These are phyloP conservation scores for Rissa tridactyla DNA, from an alignment of 2,113 vertebrate species.

Conservation along the genomic window DNA sequence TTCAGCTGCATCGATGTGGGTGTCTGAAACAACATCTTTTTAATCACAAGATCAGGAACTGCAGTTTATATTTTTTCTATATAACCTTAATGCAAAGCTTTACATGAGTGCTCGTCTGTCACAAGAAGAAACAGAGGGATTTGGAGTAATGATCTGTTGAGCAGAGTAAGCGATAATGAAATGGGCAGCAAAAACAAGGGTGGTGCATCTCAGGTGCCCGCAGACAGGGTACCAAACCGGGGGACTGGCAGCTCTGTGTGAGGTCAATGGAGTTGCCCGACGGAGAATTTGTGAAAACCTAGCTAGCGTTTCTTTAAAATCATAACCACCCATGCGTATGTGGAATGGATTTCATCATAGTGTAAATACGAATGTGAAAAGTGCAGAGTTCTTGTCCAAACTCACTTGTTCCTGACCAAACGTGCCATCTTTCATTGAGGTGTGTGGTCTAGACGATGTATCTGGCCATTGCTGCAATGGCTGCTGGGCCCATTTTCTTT, in stretches of 20 bases:
- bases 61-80: constrained; percentile 57
- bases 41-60: constrained; percentile 41
- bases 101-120: constrained; percentile 1
- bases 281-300: not conserved
- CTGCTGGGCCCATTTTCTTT: not conserved
- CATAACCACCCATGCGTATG: not conserved
- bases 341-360: not conserved
- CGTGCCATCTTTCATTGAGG: not conserved
- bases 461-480: not conserved
- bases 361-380: not conserved
- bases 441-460: not conserved
- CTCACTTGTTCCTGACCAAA: not conserved
- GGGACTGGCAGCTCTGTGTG: not conserved
- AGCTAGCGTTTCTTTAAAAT: not conserved
- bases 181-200: not conserved
- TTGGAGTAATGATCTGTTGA: not conserved
- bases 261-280: not conserved
- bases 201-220: not conserved
- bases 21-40: constrained; percentile 35
- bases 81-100: constrained; percentile 42
- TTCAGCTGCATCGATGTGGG: constrained; percentile 20
- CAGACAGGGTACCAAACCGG: not conserved
- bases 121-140: not conserved
- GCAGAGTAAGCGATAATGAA: not conserved
- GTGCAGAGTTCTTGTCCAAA: not conserved